phyloP scores from a whole-genome alignment of 1,140 invertebrate species.

The Scylla paramamosain region DNA sequence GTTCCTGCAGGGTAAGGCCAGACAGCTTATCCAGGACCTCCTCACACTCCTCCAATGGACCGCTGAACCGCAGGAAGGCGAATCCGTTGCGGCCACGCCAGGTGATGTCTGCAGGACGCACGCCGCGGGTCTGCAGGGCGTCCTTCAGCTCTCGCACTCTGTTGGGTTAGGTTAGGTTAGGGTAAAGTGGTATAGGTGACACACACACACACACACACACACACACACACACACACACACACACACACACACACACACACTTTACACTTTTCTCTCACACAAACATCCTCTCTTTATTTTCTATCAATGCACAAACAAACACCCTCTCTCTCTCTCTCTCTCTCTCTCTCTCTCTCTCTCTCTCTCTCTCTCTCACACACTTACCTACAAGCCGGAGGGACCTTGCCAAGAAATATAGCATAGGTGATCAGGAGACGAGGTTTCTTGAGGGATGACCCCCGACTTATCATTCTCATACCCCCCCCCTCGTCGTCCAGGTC shows the following conservation, averaged over 20 bases:
- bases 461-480: conserved; percentile 14
- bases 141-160: conserved; percentile 76
- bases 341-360: no score
- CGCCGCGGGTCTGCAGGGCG: conserved; percentile 66
- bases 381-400: conserved; percentile 75
- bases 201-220: no score
- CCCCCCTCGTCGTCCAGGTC: conserved; percentile 68
- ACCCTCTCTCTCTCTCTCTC: no score
- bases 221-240: no score
- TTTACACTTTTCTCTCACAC: no score
- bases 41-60: conserved; percentile 71
- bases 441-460: conserved; percentile 49
- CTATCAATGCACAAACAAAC: no score
- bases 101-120: conserved; percentile 69
- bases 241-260: no score
- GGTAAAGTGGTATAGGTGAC: no score
- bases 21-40: conserved; percentile 63
- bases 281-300: no score
- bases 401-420: conserved; percentile 75
- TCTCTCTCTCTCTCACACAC: neutral
- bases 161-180: neutral
- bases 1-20: conserved; percentile 70
- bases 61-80: conserved; percentile 73
- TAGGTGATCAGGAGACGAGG: conserved; percentile 66
- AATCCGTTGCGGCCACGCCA: conserved; percentile 72